Conservation (phyloP, 92 coral and sea anemone genomes). For the Palythoa grandis region DNA sequence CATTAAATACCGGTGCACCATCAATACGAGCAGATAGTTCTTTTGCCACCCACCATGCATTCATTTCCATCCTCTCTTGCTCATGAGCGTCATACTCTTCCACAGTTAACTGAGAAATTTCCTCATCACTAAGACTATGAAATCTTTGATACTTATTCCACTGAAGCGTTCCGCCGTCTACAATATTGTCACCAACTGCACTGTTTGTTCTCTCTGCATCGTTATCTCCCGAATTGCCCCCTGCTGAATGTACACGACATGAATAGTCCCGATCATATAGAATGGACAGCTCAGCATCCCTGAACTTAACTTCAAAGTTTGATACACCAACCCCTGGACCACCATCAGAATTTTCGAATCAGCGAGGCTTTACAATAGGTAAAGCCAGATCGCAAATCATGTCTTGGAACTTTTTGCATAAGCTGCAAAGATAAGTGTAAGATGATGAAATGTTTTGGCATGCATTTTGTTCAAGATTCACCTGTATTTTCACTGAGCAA, state of each 20-base stretch:
- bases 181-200: slow-evolving; percentile 41
- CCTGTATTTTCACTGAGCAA: too few relatives aligned
- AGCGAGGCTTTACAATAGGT: slow-evolving; percentile 33
- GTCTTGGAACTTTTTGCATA: slow-evolving; percentile 23
- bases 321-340: slow-evolving; percentile 21
- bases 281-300: slow-evolving; percentile 29
- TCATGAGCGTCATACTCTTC: slow-evolving; percentile 18
- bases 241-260: slow-evolving; percentile 42
- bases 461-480: too few relatives aligned
- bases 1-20: slow-evolving; percentile 30
- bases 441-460: background rate
- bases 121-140: slow-evolving; percentile 30
- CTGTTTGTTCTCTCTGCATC: slow-evolving; percentile 46
- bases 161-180: slow-evolving; percentile 37
- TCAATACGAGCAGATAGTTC: slow-evolving; percentile 43
- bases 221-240: slow-evolving; percentile 46
- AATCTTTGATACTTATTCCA: slow-evolving; percentile 38
- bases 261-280: slow-evolving; percentile 33
- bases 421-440: background rate
- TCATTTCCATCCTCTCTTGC: slow-evolving; percentile 19
- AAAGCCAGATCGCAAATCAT: slow-evolving; percentile 18
- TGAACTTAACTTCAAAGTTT: slow-evolving; percentile 36
- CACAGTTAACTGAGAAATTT: slow-evolving; percentile 19
- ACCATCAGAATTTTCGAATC: slow-evolving; percentile 32
- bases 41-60: slow-evolving; percentile 7